phyloP scores from a whole-genome alignment of 2,797 vertebrate species.

The Danio tinwini region DNA sequence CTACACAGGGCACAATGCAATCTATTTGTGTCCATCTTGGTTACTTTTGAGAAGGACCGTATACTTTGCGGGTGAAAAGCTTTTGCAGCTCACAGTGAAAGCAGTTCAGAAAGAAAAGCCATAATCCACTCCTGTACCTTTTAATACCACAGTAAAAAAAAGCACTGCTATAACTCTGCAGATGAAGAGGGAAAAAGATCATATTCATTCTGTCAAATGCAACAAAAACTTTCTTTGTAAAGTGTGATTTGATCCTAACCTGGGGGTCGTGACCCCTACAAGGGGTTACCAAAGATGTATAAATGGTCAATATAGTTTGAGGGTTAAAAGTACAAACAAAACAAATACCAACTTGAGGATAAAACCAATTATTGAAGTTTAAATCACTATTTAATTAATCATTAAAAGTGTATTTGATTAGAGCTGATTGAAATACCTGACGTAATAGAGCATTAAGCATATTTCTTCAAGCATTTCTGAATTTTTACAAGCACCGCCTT shows the following conservation, averaged over 20 bases:
- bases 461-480: too few species aligned
- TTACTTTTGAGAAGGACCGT: slow-evolving; percentile 60
- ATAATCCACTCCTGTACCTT: slow-evolving; percentile 43
- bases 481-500: too few species aligned
- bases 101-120: slow-evolving; percentile 45
- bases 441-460: too few species aligned
- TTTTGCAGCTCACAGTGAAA: slow-evolving; percentile 44
- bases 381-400: too few species aligned
- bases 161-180: slow-evolving; percentile 15
- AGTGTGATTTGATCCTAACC: neutral
- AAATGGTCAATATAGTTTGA: too few species aligned
- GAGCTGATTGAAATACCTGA: too few species aligned
- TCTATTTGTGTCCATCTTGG: slow-evolving; percentile 73
- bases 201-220: slow-evolving; percentile 18
- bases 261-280: too few species aligned
- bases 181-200: slow-evolving; percentile 15
- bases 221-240: neutral
- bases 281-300: too few species aligned
- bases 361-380: too few species aligned
- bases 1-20: slow-evolving; percentile 72
- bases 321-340: too few species aligned
- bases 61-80: slow-evolving; percentile 45
- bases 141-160: slow-evolving; percentile 34
- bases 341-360: too few species aligned
- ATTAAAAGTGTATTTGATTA: too few species aligned